A percentile compares a stretch with the other conserved stretches of the same genome.
Conservation (phyloP, 2,113 vertebrate species). For the Oreocharis arfaki region DNA sequence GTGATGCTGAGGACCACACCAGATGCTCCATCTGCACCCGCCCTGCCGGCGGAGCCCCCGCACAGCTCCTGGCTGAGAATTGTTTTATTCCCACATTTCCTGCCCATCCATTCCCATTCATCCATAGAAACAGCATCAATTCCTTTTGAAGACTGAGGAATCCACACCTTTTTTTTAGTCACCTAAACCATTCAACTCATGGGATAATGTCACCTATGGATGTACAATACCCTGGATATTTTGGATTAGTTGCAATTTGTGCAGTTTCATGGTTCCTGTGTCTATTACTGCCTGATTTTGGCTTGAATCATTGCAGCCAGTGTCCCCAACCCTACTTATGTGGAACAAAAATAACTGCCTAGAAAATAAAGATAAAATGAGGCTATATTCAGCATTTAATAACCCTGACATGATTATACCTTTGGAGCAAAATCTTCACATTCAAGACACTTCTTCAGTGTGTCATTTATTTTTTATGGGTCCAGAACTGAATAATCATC, state of each 20-base stretch:
- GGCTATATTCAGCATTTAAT: neutral
- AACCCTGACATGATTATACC: neutral
- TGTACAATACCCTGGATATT: neutral
- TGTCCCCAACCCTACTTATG: neutral
- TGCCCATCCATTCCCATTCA: neutral
- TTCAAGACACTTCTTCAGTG: neutral
- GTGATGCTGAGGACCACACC: constrained; percentile 20
- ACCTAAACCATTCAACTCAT: neutral
- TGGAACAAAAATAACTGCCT: neutral
- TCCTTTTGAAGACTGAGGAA: neutral
- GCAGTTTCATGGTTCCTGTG: neutral
- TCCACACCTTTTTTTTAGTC: neutral
- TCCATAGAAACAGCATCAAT: neutral
- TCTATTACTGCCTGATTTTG: neutral
- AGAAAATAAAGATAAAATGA: constrained; percentile 3
- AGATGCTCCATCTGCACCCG: neutral
- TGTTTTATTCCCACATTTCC: neutral
- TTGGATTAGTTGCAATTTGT: neutral
- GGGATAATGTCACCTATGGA: neutral
- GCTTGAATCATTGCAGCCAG: neutral
- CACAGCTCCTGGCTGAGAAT: neutral
- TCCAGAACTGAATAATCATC: neutral
- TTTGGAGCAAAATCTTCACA: neutral
- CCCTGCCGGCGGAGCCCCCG: neutral
- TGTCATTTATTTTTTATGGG: constrained; percentile 22